Conservation (phyloP, 2,797 vertebrate genomes). For the Lacerta agilis region DNA sequence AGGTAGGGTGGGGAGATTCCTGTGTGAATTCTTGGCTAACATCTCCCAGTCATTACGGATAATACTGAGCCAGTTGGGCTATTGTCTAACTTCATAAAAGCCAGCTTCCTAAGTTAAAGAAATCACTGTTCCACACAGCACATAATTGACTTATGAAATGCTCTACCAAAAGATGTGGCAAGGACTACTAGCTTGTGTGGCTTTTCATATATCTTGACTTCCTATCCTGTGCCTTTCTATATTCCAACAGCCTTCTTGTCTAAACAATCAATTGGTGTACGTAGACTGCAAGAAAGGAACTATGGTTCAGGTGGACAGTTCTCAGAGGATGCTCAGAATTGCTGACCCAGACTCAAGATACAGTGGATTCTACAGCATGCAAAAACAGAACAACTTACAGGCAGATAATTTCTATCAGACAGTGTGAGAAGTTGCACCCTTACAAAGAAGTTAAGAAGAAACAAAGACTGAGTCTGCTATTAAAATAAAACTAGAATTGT, state of each 20-base stretch:
- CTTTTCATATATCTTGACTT: neutral
- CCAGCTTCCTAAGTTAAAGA: neutral
- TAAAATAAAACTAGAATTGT: conserved; percentile 81
- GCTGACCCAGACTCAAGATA: conserved; percentile 90
- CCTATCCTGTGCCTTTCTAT: conserved; percentile 42
- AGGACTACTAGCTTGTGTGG: neutral
- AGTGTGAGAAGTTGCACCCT: conserved; percentile 80
- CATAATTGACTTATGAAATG: neutral
- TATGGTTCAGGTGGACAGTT: conserved; percentile 86
- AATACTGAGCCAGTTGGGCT: neutral
- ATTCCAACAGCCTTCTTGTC: conserved; percentile 84
- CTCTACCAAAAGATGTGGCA: neutral
- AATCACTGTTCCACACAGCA: neutral
- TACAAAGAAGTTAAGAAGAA: conserved; percentile 67
- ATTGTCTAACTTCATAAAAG: neutral
- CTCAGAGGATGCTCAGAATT: conserved; percentile 89
- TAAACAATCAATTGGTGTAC: conserved; percentile 89
- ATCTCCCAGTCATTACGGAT: neutral
- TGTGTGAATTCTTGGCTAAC: neutral
- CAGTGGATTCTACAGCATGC: conserved; percentile 95
- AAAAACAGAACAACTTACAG: conserved; percentile 89
- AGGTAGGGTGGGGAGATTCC: neutral
- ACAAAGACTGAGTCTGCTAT: conserved; percentile 77
- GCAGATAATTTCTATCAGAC: conserved; percentile 93
- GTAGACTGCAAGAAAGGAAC: conserved; percentile 91